Percentiles rank a stretch among this genome's conserved stretches.
Conservation (phyloP, 2,113 vertebrate species). For the Rallus limicola region DNA sequence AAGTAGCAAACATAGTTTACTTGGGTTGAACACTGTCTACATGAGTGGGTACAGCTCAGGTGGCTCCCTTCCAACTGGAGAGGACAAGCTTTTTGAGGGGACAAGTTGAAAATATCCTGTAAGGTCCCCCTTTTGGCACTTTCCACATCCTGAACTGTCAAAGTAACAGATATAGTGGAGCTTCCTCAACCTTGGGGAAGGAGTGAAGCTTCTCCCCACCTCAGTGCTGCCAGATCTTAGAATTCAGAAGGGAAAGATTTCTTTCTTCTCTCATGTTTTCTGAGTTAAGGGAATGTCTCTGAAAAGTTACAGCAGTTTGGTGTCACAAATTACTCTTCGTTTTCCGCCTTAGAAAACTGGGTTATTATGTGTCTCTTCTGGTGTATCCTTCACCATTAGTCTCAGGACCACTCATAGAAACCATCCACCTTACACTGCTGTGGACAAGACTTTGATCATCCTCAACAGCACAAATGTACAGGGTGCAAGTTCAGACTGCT, state of each 20-base stretch:
- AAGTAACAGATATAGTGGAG: not conserved
- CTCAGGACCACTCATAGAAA: not conserved
- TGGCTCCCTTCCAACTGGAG: not conserved
- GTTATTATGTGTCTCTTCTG: not conserved
- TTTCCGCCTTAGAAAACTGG: not conserved
- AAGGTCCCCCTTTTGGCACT: constrained; percentile 1
- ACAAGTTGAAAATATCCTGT: not conserved
- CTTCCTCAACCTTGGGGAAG: not conserved
- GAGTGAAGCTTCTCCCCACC: not conserved
- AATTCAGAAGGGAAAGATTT: not conserved
- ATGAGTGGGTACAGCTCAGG: not conserved
- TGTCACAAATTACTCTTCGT: not conserved
- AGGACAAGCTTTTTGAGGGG: not conserved
- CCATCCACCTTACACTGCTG: not conserved
- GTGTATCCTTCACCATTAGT: not conserved
- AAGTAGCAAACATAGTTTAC: not conserved
- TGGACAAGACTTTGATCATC: not conserved
- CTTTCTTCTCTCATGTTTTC: not conserved
- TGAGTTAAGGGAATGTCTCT: not conserved
- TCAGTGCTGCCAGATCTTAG: not conserved
- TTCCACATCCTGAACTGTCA: not conserved
- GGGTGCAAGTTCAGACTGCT: not conserved
- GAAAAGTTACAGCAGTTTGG: not conserved
- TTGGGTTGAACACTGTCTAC: not conserved
- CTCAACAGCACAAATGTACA: not conserved